Conservation (phyloP, 1,140 invertebrate species). For the Atta cephalotes region DNA sequence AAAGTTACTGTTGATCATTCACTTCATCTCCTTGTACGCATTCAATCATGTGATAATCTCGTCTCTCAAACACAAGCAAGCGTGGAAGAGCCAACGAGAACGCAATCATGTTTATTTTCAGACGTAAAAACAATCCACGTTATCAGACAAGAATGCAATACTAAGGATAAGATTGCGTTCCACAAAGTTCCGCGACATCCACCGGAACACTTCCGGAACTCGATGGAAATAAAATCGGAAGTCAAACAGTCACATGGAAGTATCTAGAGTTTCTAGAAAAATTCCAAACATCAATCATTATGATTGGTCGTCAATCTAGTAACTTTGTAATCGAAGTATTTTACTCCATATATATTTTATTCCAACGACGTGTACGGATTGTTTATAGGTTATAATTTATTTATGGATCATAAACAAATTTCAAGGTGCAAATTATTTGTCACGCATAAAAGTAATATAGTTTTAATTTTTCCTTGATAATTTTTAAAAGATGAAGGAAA, state of each 20-base stretch:
- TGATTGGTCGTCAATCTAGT: background rate
- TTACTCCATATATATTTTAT: background rate
- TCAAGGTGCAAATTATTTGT: background rate
- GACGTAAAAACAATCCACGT: background rate
- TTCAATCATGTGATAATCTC: background rate
- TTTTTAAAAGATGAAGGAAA: slow-evolving; percentile 87
- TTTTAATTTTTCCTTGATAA: background rate
- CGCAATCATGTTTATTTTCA: background rate
- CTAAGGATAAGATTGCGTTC: background rate
- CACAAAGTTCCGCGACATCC: background rate
- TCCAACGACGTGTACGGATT: background rate
- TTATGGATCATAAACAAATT: slow-evolving; percentile 14
- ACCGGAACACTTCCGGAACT: background rate
- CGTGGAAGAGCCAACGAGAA: too few species aligned
- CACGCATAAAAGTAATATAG: background rate
- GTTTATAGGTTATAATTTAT: background rate
- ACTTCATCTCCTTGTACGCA: too few species aligned
- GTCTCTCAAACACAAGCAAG: background rate
- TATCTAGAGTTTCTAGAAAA: background rate
- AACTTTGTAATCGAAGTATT: background rate
- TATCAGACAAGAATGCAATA: background rate
- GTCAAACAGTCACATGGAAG: background rate
- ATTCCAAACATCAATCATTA: background rate
- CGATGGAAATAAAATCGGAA: background rate
- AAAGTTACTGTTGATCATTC: too few species aligned